Percentiles rank a stretch among this genome's conserved stretches.
Conservation (phyloP, 2,113 vertebrate species). For the Neomonachus schauinslandi region DNA sequence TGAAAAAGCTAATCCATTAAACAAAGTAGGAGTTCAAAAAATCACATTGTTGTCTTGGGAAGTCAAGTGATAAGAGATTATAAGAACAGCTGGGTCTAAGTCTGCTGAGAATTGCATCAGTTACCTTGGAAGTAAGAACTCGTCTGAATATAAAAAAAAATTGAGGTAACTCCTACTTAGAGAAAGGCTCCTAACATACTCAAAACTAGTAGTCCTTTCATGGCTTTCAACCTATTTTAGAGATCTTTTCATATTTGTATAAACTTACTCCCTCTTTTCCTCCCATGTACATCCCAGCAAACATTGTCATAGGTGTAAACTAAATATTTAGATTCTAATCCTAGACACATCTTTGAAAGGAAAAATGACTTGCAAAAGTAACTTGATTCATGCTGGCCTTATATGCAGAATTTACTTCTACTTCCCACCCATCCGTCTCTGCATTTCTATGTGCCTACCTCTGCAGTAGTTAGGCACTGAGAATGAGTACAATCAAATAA, state of each 20-base stretch:
- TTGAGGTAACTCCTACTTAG: not conserved
- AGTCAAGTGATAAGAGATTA: not conserved
- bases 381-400: not conserved
- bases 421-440: not conserved
- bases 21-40: not conserved
- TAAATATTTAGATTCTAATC: conserved; percentile 51
- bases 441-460: not conserved
- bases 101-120: not conserved
- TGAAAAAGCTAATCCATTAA: not conserved
- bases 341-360: conserved; percentile 27
- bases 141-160: not conserved
- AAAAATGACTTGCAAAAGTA: conserved; percentile 13
- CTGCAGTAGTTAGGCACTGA: not conserved
- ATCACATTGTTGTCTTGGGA: not conserved
- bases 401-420: conserved; percentile 28
- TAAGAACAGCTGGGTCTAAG: not conserved
- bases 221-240: not conserved
- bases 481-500: not conserved
- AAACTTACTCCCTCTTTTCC: not conserved
- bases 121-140: conserved; percentile 32
- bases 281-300: not conserved
- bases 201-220: not conserved
- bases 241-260: not conserved
- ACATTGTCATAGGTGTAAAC: not conserved
- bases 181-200: conserved; percentile 4